Conservation (phyloP, 2,113 vertebrate species). For the Lanius ludovicianus region DNA sequence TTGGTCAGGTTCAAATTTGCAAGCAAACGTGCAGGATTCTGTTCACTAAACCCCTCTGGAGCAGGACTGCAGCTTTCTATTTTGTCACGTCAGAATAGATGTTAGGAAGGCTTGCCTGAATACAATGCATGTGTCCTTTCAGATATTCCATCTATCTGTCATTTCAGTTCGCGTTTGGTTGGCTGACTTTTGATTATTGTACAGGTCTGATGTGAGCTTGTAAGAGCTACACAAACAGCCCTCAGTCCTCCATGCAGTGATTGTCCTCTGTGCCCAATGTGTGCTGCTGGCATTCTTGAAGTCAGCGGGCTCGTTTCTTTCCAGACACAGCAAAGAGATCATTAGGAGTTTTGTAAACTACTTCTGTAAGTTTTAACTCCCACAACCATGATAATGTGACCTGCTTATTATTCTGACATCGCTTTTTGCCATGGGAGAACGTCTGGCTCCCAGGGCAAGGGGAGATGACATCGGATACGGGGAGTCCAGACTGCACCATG, state of each 20-base stretch:
- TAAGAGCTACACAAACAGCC: not conserved
- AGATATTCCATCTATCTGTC: conserved; percentile 19
- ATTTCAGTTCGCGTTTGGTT: not conserved
- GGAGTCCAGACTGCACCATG: not conserved
- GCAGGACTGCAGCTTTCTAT: not conserved
- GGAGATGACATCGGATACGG: not conserved
- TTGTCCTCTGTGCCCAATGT: accelerated
- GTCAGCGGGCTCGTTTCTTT: accelerated
- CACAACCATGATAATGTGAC: not conserved
- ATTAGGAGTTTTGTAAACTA: not conserved
- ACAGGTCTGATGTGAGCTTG: not conserved
- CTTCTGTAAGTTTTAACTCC: not conserved
- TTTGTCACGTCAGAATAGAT: not conserved
- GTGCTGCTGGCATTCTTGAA: not conserved
- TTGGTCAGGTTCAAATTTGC: conserved; percentile 11
- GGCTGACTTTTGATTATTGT: not conserved
- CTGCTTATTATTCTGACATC: not conserved
- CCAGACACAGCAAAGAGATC: not conserved
- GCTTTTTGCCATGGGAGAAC: not conserved
- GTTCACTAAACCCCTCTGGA: not conserved
- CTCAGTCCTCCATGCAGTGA: accelerated
- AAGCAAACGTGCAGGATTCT: not conserved
- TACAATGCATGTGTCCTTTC: not conserved
- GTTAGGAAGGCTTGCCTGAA: not conserved
- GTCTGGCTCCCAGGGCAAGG: not conserved